phyloP scores from a whole-genome alignment of 2,797 vertebrate species.

The Ctenosaura bakeri region DNA sequence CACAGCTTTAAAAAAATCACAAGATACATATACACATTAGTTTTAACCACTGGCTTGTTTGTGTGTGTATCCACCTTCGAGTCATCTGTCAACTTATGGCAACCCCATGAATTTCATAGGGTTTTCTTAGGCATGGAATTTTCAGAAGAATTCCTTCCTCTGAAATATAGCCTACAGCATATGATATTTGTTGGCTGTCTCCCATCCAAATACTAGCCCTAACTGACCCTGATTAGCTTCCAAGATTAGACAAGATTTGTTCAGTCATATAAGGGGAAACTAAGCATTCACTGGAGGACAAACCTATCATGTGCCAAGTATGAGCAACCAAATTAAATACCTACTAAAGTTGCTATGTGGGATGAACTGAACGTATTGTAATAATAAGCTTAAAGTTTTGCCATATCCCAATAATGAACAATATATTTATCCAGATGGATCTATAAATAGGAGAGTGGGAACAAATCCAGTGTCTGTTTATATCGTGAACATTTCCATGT shows the following conservation, averaged over 20 bases:
- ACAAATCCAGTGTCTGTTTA: conserved; percentile 70
- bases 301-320: neutral
- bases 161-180: too few species aligned
- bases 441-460: conserved; percentile 59
- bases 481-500: conserved; percentile 66
- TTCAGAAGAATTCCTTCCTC: too few species aligned
- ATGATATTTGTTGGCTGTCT: too few species aligned
- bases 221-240: too few species aligned
- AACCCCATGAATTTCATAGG: too few species aligned
- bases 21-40: neutral
- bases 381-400: conserved; percentile 56
- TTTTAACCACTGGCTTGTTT: neutral
- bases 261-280: neutral
- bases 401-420: conserved; percentile 68
- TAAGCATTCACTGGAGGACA: neutral
- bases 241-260: neutral
- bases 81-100: too few species aligned
- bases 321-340: conserved; percentile 65
- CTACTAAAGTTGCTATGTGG: conserved; percentile 57
- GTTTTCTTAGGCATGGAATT: too few species aligned
- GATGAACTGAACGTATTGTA: conserved; percentile 48
- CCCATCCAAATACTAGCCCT: too few species aligned
- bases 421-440: conserved; percentile 67
- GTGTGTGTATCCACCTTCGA: too few species aligned
- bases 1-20: too few species aligned